phyloP scores from a whole-genome alignment of 2,113 vertebrate genomes.

The Alaudala cheleensis region DNA sequence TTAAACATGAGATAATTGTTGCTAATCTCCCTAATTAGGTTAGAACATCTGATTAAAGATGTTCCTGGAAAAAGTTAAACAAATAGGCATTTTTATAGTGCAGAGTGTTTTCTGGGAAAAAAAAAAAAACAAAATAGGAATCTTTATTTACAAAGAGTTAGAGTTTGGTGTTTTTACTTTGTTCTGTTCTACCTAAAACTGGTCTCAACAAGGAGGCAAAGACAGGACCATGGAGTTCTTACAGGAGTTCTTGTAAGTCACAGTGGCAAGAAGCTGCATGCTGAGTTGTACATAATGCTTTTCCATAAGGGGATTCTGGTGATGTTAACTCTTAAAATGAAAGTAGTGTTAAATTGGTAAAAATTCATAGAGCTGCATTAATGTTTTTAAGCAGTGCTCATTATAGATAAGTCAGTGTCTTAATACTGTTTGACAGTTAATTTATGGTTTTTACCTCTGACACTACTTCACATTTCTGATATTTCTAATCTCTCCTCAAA shows the following conservation, averaged over 20 bases:
- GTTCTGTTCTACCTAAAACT: neutral
- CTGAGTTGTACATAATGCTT: neutral
- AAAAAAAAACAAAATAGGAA: neutral
- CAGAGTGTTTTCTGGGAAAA: neutral
- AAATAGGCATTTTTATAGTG: neutral
- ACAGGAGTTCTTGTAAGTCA: neutral
- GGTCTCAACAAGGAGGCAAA: neutral
- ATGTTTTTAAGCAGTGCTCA: conserved; percentile 50
- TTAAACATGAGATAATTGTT: neutral
- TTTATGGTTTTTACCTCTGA: conserved; percentile 58
- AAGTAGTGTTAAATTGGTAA: conserved; percentile 28
- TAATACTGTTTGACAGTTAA: conserved; percentile 46
- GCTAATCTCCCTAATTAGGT: neutral
- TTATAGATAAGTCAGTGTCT: conserved; percentile 60
- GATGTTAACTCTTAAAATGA: conserved; percentile 23
- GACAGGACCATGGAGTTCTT: neutral
- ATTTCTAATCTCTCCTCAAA: conserved; percentile 55
- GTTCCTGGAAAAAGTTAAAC: neutral
- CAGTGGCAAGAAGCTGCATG: neutral
- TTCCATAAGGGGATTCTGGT: neutral
- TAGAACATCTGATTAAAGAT: neutral
- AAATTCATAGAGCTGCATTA: conserved; percentile 3
- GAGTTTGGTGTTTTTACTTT: neutral
- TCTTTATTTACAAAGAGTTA: neutral
- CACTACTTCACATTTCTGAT: conserved; percentile 43